Evolutionary conservation across 2,888 invertebrate genomes (phyloP), one percentile per base, ranked within the genome.

Genomic region (Urechis unicinctus): DNA sequence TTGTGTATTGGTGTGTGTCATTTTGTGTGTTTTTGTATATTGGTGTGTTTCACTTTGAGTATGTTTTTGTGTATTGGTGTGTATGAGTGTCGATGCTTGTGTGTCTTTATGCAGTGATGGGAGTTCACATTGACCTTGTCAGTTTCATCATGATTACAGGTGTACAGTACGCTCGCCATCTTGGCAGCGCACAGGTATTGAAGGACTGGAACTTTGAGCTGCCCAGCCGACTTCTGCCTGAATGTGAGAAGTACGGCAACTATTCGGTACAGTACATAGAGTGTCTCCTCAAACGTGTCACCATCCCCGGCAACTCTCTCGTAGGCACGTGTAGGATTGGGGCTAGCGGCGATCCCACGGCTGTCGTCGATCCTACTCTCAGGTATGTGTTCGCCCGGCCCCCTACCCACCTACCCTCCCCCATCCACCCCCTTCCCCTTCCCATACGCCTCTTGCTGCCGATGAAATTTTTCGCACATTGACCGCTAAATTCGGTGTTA

Each of bases 311-410:
- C 0, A 87, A 89, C 70, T 89, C 90, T 74, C 85, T 84, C 0
- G 85, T 84, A 0, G 89, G 90, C 1, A 88, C 86, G 0, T 88
- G 88, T 68, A 82, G 84, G 22, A 87, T 88, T 70, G 88, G 87
- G 2, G 71, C 65, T 21, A 55, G 30, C 1, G 66, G 70, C 1
- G 79, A 80, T 58, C 59, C 63, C 2, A 66, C 71, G 69, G 80
- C 82, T 1, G 89, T 89, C 0, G 86, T 90, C 0, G 86, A 89
- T 68, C 78, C 84, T 2, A 69, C 83, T 5, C 64, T 74, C 17
- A 66, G 68, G 72, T 70, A 24, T 4, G 36, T 41, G 22, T 22
- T 25, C n/a, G n/a, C n/a, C n/a, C n/a, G n/a, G n/a, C n/a, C n/a
- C 45, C 6, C 22, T 45, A 9, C 6, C 6, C 13, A 17, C 22